A percentile compares a stretch with the other conserved stretches of the same genome.
Evolutionary conservation across 2,888 invertebrate species (phyloP).

Genomic region (Caenorhabditis sinica): DNA sequence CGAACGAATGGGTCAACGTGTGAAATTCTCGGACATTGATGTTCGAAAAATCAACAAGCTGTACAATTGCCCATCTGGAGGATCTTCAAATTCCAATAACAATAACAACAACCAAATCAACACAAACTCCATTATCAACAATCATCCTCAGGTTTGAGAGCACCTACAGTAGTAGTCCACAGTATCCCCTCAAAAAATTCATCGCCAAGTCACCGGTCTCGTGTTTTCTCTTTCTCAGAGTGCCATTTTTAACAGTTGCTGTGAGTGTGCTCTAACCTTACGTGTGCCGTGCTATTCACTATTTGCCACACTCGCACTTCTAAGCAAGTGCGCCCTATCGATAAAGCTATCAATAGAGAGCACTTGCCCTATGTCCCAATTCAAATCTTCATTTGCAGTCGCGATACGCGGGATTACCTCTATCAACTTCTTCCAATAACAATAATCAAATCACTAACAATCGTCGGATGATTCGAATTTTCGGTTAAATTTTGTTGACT

Average conservation of each 20-base stretch:
- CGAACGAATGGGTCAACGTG: conserved; percentile 84
- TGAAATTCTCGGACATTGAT: conserved; percentile 84
- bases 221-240: background rate
- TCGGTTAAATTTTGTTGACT: conserved; percentile 58
- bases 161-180: conserved; percentile 5
- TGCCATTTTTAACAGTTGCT: background rate
- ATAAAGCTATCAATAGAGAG: background rate
- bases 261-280: too few species aligned
- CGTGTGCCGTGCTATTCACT: background rate
- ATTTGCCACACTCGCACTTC: too few species aligned
- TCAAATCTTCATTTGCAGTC: conserved; percentile 43
- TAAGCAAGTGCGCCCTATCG: too few species aligned
- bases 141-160: conserved; percentile 61
- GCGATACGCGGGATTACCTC: conserved; percentile 63
- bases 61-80: conserved; percentile 83
- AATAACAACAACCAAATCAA: conserved; percentile 62
- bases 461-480: conserved; percentile 66
- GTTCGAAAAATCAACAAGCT: conserved; percentile 84
- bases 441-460: conserved; percentile 57
- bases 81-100: background rate
- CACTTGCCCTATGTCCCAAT: background rate
- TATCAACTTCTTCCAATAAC: conserved; percentile 35
- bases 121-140: conserved; percentile 61
- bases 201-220: background rate
- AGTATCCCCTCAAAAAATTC: background rate